Evolutionary conservation across 2,797 vertebrate species (phyloP).

Genomic region (Spheniscus humboldti): DNA sequence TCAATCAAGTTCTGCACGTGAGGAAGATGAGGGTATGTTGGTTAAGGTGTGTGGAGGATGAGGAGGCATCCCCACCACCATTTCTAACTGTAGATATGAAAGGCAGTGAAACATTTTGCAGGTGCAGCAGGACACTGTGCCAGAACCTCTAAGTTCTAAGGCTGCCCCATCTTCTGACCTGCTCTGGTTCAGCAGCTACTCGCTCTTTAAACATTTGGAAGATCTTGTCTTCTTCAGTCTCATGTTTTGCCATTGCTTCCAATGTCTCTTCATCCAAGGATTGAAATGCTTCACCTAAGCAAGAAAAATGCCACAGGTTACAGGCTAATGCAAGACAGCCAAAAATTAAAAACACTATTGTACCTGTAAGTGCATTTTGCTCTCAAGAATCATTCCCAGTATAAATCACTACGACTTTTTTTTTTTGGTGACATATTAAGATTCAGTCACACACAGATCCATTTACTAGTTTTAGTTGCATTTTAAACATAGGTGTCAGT

Average conservation of each 20-base stretch:
- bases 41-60: not conserved
- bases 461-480: not conserved
- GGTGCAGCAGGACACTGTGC: not conserved
- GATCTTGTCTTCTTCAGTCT: constrained; percentile 84
- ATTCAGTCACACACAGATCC: not conserved
- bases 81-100: not conserved
- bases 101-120: not conserved
- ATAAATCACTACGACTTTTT: not conserved
- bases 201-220: constrained; percentile 86
- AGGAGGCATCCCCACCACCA: not conserved
- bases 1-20: not conserved
- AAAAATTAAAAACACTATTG: not conserved
- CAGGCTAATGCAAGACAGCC: not conserved
- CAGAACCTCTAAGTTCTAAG: not conserved
- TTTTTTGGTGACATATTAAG: not conserved
- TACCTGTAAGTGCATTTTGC: not conserved
- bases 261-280: constrained; percentile 78
- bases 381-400: not conserved
- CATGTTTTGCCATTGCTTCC: constrained; percentile 89
- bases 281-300: constrained; percentile 59
- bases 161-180: constrained; percentile 73
- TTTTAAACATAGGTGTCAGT: not conserved
- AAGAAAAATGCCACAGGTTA: not conserved
- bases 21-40: not conserved
- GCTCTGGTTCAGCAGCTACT: constrained; percentile 85